Evolutionary conservation across 2,113 vertebrate genomes (phyloP), one percentile per base, ranked within the genome.

Genomic region (Myotis yumanensis): DNA sequence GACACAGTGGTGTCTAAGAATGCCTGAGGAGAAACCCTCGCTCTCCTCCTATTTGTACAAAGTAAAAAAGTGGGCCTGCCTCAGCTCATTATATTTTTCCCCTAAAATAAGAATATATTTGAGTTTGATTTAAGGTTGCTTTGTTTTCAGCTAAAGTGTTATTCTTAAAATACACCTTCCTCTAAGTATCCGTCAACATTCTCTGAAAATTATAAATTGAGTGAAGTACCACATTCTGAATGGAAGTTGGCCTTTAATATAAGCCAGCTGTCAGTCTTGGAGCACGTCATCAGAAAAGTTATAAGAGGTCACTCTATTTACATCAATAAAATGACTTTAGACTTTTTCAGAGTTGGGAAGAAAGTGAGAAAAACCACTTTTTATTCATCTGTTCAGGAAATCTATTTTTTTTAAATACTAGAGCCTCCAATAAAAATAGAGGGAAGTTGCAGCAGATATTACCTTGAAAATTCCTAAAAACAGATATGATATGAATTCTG

Each of bases 151-250:
- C 68, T 89, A n/a, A 91, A 75, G 25, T 93, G 73, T 89, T 86
- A 95, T 73, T 94, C 81, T 95, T 95, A 85, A 95, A 92, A 93
- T 95, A 92, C 37, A 82, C 90, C 93, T 83, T 95, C 72, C 69
- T 90, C 57, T 86, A 86, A 96, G 30, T 35, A 96, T 20, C 81
- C 92, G 28, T 90, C 77, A 77, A 68, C 57, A n/a, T 91, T 76
- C 86, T 59, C 46, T 84, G 84, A 95, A 93, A 97, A 69, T 86
- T 86, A 66, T 66, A 64, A 90, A 93, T 77, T 57, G 51, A 89
- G 79, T 43, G 35, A 92, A 94, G 23, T 59, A 52, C 25, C 75
- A 57, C 23, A 62, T 22, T 85, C 37, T 25, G 28, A 90, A 81
- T 79, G 14, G 73, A 66, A 59, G 62, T 37, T 86, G 48, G 59